phyloP scores from a whole-genome alignment of 1,140 invertebrate genomes.

The Hylaeus volcanicus region DNA sequence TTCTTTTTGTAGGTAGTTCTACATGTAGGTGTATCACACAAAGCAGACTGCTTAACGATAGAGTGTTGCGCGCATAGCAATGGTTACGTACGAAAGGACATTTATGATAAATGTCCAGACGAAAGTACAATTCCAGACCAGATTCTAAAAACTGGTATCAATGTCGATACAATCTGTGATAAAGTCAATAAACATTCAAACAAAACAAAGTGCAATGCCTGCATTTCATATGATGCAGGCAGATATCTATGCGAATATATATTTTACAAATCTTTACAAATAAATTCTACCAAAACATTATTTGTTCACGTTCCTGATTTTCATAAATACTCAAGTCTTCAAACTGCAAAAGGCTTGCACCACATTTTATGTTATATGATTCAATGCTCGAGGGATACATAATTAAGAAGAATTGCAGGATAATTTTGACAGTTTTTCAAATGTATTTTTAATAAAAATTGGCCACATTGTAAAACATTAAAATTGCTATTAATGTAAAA shows the following conservation, averaged over 20 bases:
- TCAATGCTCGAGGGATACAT: conserved; percentile 34
- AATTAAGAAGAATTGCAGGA: conserved; percentile 13
- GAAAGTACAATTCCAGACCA: conserved; percentile 70
- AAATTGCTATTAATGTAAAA: conserved; percentile 24
- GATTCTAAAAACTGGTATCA: conserved; percentile 76
- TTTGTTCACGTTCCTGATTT: conserved; percentile 86
- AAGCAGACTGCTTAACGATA: conserved; percentile 81
- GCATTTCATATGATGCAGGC: conserved; percentile 78
- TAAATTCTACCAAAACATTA: conserved; percentile 81
- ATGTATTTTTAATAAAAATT: conserved; percentile 26
- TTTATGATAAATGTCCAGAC: conserved; percentile 76
- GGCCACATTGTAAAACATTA: conserved; percentile 10
- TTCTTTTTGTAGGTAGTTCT: conserved; percentile 81
- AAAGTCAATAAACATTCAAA: conserved; percentile 73
- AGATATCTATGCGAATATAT: conserved; percentile 87
- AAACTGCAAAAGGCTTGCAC: conserved; percentile 81
- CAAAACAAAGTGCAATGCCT: conserved; percentile 64
- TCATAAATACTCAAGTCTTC: conserved; percentile 79
- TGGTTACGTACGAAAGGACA: conserved; percentile 82
- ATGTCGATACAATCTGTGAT: conserved; percentile 76
- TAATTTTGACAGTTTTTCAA: not conserved
- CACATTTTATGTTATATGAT: conserved; percentile 78
- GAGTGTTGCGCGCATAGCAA: conserved; percentile 82
- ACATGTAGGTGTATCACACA: conserved; percentile 84
- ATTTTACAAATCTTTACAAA: conserved; percentile 84